Evolutionary conservation across 2,888 invertebrate genomes (phyloP).

Genomic region (Stenolophus ochropezus): DNA sequence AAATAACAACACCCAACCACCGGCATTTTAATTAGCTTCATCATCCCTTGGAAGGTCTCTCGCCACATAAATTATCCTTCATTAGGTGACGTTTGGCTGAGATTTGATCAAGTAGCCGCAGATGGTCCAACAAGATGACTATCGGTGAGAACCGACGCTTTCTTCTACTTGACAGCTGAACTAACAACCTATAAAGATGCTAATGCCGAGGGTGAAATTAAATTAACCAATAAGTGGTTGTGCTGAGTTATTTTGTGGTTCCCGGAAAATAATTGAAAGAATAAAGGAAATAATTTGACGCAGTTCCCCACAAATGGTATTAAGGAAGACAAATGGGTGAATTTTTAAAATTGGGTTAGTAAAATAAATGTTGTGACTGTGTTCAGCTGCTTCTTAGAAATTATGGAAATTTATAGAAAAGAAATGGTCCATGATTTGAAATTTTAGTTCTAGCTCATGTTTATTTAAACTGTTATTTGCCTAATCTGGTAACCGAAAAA

Average conservation of each 20-base stretch:
- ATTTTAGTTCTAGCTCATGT: background rate
- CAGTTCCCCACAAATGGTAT: background rate
- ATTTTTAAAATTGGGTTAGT: background rate
- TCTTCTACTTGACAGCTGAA: constrained; percentile 47
- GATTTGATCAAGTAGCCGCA: constrained; percentile 52
- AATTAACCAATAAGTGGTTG: constrained; percentile 42
- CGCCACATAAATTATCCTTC: constrained; percentile 52
- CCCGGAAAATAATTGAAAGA: constrained; percentile 27
- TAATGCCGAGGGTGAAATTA: constrained; percentile 47
- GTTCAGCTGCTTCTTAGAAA: background rate
- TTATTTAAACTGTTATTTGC: background rate
- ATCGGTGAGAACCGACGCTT: constrained; percentile 35
- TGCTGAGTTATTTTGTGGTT: constrained; percentile 16
- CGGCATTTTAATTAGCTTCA: constrained; percentile 44
- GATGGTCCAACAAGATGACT: constrained; percentile 37
- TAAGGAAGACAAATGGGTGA: constrained; percentile 14
- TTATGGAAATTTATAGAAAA: background rate
- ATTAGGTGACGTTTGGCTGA: constrained; percentile 49
- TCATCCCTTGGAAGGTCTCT: constrained; percentile 10
- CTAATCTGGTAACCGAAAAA: no score
- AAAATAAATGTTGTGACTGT: background rate
- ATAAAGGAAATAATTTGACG: constrained; percentile 26
- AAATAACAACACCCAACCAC: constrained; percentile 38
- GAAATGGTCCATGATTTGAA: background rate
- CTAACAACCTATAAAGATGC: constrained; percentile 54